These are phyloP conservation scores for Glomeris marginata DNA, from an alignment of 2,888 invertebrate species.

Conservation along the genomic window DNA sequence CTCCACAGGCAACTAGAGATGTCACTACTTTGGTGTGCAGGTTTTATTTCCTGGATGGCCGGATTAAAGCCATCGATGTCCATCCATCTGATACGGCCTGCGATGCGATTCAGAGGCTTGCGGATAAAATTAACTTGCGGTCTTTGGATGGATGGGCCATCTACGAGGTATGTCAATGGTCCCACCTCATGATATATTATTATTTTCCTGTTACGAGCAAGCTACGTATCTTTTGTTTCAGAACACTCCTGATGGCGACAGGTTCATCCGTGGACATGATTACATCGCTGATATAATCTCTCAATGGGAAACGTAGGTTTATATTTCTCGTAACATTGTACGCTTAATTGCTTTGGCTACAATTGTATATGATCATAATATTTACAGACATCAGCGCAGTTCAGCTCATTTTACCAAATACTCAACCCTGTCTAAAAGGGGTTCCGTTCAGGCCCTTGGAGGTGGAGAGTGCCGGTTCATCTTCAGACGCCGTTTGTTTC, in stretches of 20 bases:
- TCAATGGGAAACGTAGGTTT: conserved; percentile 63
- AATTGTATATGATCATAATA: neutral
- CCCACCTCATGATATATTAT: conserved; percentile 2
- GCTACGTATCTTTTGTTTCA: conserved; percentile 33
- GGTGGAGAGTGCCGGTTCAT: conserved; percentile 83
- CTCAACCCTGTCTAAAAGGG: conserved; percentile 19
- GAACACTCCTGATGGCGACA: conserved; percentile 68
- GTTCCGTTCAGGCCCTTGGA: conserved; percentile 43
- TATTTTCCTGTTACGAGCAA: neutral
- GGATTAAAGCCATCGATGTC: conserved; percentile 88
- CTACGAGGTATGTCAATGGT: conserved; percentile 37
- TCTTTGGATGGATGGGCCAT: conserved; percentile 89
- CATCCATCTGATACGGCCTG: conserved; percentile 88
- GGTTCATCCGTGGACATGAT: conserved; percentile 78
- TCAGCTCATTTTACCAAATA: conserved; percentile 22
- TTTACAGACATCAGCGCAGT: conserved; percentile 18
- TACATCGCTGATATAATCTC: conserved; percentile 88
- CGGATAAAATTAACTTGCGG: conserved; percentile 64
- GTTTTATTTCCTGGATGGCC: conserved; percentile 86
- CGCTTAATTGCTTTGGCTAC: neutral
- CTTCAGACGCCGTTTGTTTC: conserved; percentile 78
- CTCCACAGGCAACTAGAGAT: conserved; percentile 62
- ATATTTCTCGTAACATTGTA: neutral
- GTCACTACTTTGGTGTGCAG: conserved; percentile 79
- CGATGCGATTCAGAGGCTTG: conserved; percentile 73